Conservation (phyloP, 2,888 invertebrate genomes). For the Drosophila neutralis region DNA sequence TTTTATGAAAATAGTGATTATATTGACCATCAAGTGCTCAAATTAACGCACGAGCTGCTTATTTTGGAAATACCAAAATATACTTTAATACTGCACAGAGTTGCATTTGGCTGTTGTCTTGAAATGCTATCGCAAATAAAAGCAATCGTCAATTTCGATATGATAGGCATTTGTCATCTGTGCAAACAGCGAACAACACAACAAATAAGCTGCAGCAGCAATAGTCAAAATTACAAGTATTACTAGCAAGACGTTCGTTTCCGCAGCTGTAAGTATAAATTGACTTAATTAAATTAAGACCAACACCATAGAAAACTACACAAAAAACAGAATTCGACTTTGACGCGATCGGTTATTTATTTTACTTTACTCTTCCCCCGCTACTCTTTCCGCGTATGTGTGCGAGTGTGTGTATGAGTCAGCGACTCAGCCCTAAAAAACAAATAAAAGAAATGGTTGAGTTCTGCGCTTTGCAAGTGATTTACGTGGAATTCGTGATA, state of each 20-base stretch:
- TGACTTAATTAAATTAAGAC: not conserved
- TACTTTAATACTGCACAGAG: constrained; percentile 4
- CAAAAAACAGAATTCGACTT: not conserved
- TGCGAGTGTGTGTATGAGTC: constrained; percentile 61
- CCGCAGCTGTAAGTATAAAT: constrained; percentile 61
- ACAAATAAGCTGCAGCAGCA: constrained; percentile 40
- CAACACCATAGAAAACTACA: not conserved
- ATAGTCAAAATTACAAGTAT: constrained; percentile 49
- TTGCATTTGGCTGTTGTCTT: not conserved
- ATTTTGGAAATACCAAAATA: not conserved
- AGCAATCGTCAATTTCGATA: constrained; percentile 48
- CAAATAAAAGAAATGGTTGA: constrained; percentile 12
- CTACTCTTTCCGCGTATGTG: constrained; percentile 3
- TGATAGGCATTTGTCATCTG: constrained; percentile 52
- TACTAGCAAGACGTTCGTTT: constrained; percentile 31
- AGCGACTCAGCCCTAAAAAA: constrained; percentile 60
- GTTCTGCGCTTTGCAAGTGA: constrained; percentile 36
- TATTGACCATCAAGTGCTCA: not conserved
- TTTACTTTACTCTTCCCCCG: not conserved
- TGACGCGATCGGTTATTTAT: constrained; percentile 5
- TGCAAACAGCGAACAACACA: constrained; percentile 53
- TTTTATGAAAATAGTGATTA: not conserved
- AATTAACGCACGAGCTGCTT: not conserved
- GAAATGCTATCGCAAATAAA: constrained; percentile 35
- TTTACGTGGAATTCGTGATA: constrained; percentile 57